These are phyloP conservation scores for Nomada lathburiana DNA, from an alignment of 2,888 invertebrate species.

Conservation along the genomic window DNA sequence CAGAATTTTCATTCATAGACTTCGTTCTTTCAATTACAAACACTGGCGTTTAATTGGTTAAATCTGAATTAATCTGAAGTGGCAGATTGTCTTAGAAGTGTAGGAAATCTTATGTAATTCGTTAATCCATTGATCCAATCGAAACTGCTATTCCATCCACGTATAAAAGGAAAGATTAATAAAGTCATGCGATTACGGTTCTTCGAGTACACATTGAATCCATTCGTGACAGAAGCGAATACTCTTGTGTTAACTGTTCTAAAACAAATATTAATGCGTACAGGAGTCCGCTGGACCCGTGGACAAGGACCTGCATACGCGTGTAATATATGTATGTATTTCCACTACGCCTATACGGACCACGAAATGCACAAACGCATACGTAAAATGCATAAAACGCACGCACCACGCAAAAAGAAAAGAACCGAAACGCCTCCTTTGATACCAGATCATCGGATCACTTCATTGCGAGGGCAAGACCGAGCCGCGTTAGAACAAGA, in stretches of 20 bases:
- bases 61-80: too few relatives aligned
- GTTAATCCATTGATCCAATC: background rate
- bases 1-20: background rate
- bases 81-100: too few relatives aligned
- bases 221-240: too few relatives aligned
- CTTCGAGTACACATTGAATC: background rate
- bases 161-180: background rate
- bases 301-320: too few relatives aligned
- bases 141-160: too few relatives aligned
- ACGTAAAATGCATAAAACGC: too few relatives aligned
- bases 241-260: too few relatives aligned
- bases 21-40: background rate
- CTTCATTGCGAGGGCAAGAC: background rate
- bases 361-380: too few relatives aligned
- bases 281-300: background rate
- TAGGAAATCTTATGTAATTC: background rate
- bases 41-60: background rate
- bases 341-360: background rate
- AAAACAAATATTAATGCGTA: background rate
- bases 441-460: constrained; percentile 7
- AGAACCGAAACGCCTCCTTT: constrained; percentile 11
- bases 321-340: background rate
- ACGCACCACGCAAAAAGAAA: background rate
- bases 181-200: background rate
- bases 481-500: too few relatives aligned